A percentile compares a stretch with the other conserved stretches of the same genome.
phyloP scores from a whole-genome alignment of 2,888 invertebrate species.

The Lepidocyrtoides sp. region DNA sequence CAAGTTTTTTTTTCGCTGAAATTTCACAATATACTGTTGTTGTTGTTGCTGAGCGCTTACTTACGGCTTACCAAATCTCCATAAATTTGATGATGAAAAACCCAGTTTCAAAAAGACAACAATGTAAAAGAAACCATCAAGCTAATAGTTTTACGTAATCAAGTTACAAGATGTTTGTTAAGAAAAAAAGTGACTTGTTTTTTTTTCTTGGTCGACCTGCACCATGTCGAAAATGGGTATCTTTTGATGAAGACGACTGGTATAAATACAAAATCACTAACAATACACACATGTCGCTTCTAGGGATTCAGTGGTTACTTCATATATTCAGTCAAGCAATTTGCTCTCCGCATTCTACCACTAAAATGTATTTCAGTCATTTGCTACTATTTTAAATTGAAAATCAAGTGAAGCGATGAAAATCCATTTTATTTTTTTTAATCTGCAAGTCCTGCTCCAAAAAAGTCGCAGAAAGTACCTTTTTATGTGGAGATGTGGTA shows the following conservation, averaged over 20 bases:
- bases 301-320: not conserved
- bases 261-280: not conserved
- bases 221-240: conserved; percentile 18
- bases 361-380: not conserved
- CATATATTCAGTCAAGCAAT: not conserved
- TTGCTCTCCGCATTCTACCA: too few relatives aligned
- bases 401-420: conserved; percentile 9
- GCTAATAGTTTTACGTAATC: conserved; percentile 18
- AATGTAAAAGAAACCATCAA: conserved; percentile 17
- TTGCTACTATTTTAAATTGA: not conserved
- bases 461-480: not conserved
- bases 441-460: conserved; percentile 30
- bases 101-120: conserved; percentile 15
- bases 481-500: not conserved
- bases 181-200: conserved; percentile 12
- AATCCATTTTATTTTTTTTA: conserved; percentile 8
- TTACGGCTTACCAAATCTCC: not conserved
- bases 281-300: too few relatives aligned
- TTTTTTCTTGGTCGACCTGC: not conserved
- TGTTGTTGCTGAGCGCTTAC: not conserved
- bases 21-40: not conserved
- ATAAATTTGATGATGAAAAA: too few relatives aligned
- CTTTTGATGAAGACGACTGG: not conserved
- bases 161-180: conserved; percentile 17
- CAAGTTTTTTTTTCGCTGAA: too few relatives aligned